A percentile compares a stretch with the other conserved stretches of the same genome.
These are phyloP conservation scores for Coryphaenoides rupestris DNA, from an alignment of 2,113 vertebrate species.

Conservation along the genomic window DNA sequence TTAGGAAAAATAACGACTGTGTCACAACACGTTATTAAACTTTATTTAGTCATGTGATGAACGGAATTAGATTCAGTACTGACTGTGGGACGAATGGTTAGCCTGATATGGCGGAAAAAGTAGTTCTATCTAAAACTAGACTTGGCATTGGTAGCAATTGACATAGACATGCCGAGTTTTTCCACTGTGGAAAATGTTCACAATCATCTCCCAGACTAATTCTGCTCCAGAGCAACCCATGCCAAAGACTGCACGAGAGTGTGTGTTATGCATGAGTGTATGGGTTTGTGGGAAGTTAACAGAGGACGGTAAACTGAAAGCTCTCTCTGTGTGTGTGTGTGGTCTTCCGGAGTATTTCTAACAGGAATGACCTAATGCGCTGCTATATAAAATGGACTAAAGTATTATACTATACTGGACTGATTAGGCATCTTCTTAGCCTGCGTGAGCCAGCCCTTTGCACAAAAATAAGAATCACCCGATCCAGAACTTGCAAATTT, in stretches of 20 bases:
- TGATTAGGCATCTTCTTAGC: too few species aligned
- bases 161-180: constrained; percentile 28
- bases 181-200: constrained; percentile 57
- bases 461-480: too few species aligned
- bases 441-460: too few species aligned
- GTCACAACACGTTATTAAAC: too few species aligned
- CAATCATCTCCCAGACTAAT: constrained; percentile 51
- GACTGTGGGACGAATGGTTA: constrained; percentile 18
- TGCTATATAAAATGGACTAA: too few species aligned
- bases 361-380: too few species aligned
- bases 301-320: background rate
- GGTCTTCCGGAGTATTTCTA: background rate
- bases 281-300: background rate
- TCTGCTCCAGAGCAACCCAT: constrained; percentile 29
- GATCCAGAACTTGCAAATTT: too few species aligned
- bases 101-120: constrained; percentile 48
- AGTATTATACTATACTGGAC: too few species aligned
- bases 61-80: background rate
- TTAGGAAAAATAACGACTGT: too few species aligned
- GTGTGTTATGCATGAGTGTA: background rate
- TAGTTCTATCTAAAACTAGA: constrained; percentile 41
- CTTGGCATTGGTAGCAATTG: constrained; percentile 52
- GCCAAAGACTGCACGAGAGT: constrained; percentile 36
- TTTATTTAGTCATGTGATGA: too few species aligned
- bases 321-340: background rate